These are phyloP conservation scores for Corydoras maculifer DNA, from an alignment of 2,113 vertebrate species.

Conservation along the genomic window DNA sequence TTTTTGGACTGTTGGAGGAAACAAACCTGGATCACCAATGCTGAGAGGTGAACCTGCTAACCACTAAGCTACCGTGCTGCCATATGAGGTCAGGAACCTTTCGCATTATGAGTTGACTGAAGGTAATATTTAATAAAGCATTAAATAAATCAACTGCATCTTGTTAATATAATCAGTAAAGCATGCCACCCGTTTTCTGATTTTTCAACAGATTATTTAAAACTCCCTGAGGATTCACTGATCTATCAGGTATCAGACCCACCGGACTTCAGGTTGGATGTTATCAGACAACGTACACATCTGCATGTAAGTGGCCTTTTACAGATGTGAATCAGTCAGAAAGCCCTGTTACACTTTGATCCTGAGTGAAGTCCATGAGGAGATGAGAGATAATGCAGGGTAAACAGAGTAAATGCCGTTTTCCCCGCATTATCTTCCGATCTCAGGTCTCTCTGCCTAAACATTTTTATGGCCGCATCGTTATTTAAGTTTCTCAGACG, in stretches of 20 bases:
- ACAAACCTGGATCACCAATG: too few relatives aligned
- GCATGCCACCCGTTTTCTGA: too few relatives aligned
- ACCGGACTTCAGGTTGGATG: conserved; percentile 15
- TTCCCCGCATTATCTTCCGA: conserved; percentile 23
- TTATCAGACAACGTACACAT: conserved; percentile 7
- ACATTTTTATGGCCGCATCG: not conserved
- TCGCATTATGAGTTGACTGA: too few relatives aligned
- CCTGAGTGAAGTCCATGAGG: conserved; percentile 15
- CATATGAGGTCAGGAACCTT: too few relatives aligned
- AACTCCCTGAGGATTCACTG: not conserved
- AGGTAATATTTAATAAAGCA: too few relatives aligned
- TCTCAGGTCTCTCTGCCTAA: conserved; percentile 9
- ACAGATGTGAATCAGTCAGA: conserved; percentile 8
- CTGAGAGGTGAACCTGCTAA: too few relatives aligned
- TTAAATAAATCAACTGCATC: too few relatives aligned
- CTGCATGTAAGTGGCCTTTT: conserved; percentile 9
- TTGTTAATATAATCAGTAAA: too few relatives aligned
- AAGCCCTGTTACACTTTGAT: conserved; percentile 25
- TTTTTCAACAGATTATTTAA: not conserved
- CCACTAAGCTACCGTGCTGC: too few relatives aligned
- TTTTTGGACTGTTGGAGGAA: too few relatives aligned
- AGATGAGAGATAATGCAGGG: conserved; percentile 10
- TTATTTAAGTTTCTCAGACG: conserved; percentile 1
- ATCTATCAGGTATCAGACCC: not conserved
- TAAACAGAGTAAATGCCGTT: conserved; percentile 19